Evolutionary conservation across 92 coral and sea anemone species (phyloP), one percentile per base, ranked within the genome.

Genomic region (Heliopora coerulea): DNA sequence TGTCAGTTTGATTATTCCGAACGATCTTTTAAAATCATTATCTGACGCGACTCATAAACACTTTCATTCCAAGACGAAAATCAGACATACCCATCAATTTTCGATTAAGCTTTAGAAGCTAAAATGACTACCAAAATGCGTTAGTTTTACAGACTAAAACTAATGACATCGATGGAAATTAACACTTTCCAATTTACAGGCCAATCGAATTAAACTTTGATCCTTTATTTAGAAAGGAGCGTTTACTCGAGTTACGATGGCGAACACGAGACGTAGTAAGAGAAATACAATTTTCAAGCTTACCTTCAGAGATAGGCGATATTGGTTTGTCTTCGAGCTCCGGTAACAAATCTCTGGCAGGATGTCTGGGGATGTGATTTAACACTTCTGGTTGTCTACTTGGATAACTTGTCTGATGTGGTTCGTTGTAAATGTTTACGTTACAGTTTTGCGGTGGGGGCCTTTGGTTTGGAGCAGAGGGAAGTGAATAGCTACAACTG

Each of bases 261-360:
- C 4, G 42, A 37, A 11, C 4, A 37, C 42, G 42, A 37, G 42
- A 4, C 11, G 42, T 4, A 4, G 42, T 37, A 37, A 37, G 42
- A 37, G 4, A 37, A 37, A 37, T 37, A 8, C 8, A 28, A 61
- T 27, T 25, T 32, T 15, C 40, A n/a, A 19, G 57, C 76, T 69
- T 69, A 69, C 76, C 76, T 42, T 69, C 76, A 18, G 76, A 50
- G 31, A 69, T 50, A 46, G 76, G 76, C 33, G 76, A 69, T 49
- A 52, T 33, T 14, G 76, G 62, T 31, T 48, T 69, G 35, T 69
- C 76, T 13, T 69, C 76, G 1, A 69, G 49, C 6, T 66, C 73
- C 17, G 73, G 56, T 19, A 20, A 62, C 34, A 69, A 50, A 69
- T 69, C 76, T 69, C 76, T 69, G 10, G 76, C 76, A 3, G 76